Base-by-base conservation (phyloP, 1,140 invertebrate genomes). In the Brachionus paranguensis region DNA sequence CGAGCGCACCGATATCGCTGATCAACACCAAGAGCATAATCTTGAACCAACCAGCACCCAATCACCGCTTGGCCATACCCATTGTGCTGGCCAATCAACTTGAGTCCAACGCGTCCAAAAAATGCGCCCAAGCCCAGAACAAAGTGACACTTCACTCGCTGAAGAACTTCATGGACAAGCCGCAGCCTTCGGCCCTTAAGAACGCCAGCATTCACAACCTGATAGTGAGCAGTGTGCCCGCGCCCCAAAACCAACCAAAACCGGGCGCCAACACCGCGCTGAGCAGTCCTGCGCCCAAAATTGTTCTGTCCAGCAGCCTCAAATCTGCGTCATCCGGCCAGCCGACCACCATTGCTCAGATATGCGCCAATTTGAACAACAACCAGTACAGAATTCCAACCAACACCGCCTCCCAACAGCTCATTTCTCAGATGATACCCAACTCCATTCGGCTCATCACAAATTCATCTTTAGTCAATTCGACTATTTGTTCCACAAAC, bases 271-370 rank as follows among this genome's bases (percentile, higher is more conserved):
- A 1, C 12, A 53, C 2, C 41, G 45, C 74, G 5, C 41, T 78
- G 2, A 78, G 2, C 47, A 47, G 27, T n/a, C n/a, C 76, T 29
- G 53, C 11, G 29, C 47, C 43, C 7, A 79, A 79, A 29, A 60
- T 79, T 24, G 47, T 79, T 7, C 43, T 60, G 1, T 20, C 43
- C 24, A 79, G 3, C 10, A 27, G 41, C 41, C 27, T n/a, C 17
- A 55, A 47, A 10, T 10, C 74, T 8, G 14, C 76, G 4, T 24
- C 76, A 11, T 12, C 43, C 11, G 29, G 43, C 10, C n/a, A 45
- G n/a, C n/a, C 76, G 76, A 55, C 76, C 20, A 79, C 76, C 3
- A 79, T 79, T 24, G 76, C 76, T 12, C 76, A 79, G 20, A 37
- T 79, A 64, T 79, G 76, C 20, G 47, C 76, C 11, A 60, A 14